phyloP scores from a whole-genome alignment of 2,113 vertebrate genomes.

The Mustela lutreola region DNA sequence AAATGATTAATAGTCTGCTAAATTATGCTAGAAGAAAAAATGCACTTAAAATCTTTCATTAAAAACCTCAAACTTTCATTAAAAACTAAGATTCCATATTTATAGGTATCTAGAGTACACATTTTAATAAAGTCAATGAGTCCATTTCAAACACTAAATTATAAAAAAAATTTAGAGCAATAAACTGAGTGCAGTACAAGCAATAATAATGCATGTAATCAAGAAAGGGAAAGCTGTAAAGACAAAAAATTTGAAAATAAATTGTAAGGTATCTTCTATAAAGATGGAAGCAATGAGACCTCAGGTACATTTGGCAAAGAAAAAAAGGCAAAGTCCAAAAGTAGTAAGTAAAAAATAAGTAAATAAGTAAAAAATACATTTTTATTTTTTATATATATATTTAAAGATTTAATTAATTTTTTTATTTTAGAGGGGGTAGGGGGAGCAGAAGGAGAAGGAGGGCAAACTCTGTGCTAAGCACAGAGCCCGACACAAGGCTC shows the following conservation, averaged over 20 bases:
- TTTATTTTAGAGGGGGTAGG: too few relatives aligned
- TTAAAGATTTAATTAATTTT: too few relatives aligned
- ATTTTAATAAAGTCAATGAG: conserved; percentile 51
- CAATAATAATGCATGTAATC: neutral
- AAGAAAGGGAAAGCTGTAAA: conserved; percentile 14
- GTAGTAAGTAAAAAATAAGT: neutral
- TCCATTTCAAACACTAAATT: conserved; percentile 52
- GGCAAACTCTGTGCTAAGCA: too few relatives aligned
- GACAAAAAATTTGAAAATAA: neutral
- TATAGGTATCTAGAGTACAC: neutral
- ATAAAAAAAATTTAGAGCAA: neutral
- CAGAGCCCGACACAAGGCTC: too few relatives aligned
- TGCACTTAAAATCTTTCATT: neutral
- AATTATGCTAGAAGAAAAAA: conserved; percentile 50
- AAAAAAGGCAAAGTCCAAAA: neutral
- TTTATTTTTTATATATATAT: too few relatives aligned
- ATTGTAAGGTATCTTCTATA: neutral
- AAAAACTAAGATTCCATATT: conserved; percentile 46
- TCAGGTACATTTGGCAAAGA: neutral
- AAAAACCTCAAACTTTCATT: conserved; percentile 37
- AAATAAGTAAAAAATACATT: too few relatives aligned
- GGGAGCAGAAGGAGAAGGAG: too few relatives aligned
- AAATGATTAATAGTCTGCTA: neutral
- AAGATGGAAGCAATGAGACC: neutral
- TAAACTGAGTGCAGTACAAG: neutral